These are phyloP conservation scores for Oryzias curvinotus DNA, from an alignment of 2,113 vertebrate genomes.

Conservation along the genomic window DNA sequence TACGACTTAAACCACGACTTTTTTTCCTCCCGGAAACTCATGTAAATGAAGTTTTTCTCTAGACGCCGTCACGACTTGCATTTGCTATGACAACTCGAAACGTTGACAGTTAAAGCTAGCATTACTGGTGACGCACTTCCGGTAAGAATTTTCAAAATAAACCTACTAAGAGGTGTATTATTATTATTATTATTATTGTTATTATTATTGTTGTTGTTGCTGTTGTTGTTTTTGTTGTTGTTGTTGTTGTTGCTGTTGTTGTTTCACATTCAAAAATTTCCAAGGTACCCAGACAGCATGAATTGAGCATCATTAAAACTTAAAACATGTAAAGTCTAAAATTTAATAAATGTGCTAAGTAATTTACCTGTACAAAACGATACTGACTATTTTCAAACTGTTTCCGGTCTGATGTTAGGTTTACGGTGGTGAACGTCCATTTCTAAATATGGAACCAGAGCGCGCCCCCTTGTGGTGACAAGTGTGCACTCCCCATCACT, in stretches of 20 bases:
- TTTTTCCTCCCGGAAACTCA: neutral
- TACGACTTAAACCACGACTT: neutral
- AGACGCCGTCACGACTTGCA: neutral
- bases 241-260: neutral
- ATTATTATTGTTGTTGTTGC: neutral
- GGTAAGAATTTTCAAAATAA: constrained; percentile 25
- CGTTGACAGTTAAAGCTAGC: constrained; percentile 21
- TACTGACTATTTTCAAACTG: constrained; percentile 30
- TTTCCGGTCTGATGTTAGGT: constrained; percentile 43
- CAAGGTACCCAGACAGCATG: neutral
- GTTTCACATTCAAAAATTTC: neutral
- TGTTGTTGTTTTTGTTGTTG: neutral
- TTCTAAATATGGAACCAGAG: neutral
- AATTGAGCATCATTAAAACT: neutral
- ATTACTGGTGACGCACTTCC: neutral
- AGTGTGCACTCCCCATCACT: neutral
- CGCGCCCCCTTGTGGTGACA: constrained; percentile 3
- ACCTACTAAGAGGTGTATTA: neutral
- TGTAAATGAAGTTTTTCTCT: neutral
- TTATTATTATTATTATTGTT: neutral
- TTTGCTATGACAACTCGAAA: constrained; percentile 9
- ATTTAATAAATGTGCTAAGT: constrained; percentile 17
- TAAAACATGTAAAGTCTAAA: neutral
- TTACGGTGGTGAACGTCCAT: neutral
- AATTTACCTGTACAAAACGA: constrained; percentile 5